Evolutionary conservation across 2,888 invertebrate species (phyloP).

Genomic region (Druceiella hillmani): DNA sequence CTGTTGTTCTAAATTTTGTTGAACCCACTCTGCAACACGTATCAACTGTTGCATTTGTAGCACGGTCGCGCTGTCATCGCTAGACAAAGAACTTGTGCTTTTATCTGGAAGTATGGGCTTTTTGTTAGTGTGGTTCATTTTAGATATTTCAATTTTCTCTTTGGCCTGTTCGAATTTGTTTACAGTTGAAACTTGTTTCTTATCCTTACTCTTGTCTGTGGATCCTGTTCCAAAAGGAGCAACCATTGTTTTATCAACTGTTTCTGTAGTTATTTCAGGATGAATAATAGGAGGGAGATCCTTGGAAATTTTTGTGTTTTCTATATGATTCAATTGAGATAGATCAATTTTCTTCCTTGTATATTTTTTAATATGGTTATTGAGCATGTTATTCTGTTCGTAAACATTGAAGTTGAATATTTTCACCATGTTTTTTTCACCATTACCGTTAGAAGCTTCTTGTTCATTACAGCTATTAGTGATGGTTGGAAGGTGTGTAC

Average conservation of each 20-base stretch:
- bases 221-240: too few species aligned
- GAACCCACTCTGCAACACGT: slow-evolving; percentile 74
- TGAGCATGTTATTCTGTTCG: slow-evolving; percentile 40
- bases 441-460: too few species aligned
- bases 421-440: too few species aligned
- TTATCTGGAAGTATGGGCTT: slow-evolving; percentile 47
- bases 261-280: slow-evolving; percentile 10
- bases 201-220: slow-evolving; percentile 29
- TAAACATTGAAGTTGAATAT: slow-evolving; percentile 51
- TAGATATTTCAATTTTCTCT: slow-evolving; percentile 19
- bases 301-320: slow-evolving; percentile 47
- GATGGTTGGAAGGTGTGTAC: too few species aligned
- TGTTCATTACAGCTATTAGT: too few species aligned
- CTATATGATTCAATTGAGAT: slow-evolving; percentile 43
- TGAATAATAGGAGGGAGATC: slow-evolving; percentile 34
- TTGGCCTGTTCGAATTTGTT: background rate
- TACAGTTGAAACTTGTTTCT: too few species aligned
- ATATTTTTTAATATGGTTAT: slow-evolving; percentile 32
- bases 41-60: slow-evolving; percentile 59
- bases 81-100: slow-evolving; percentile 48
- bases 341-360: slow-evolving; percentile 44
- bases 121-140: slow-evolving; percentile 39
- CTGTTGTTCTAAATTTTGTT: slow-evolving; percentile 55
- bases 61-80: slow-evolving; percentile 50
- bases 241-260: slow-evolving; percentile 10